Conservation (phyloP, 1,140 invertebrate species). For the Neoseiulus cucumeris region DNA sequence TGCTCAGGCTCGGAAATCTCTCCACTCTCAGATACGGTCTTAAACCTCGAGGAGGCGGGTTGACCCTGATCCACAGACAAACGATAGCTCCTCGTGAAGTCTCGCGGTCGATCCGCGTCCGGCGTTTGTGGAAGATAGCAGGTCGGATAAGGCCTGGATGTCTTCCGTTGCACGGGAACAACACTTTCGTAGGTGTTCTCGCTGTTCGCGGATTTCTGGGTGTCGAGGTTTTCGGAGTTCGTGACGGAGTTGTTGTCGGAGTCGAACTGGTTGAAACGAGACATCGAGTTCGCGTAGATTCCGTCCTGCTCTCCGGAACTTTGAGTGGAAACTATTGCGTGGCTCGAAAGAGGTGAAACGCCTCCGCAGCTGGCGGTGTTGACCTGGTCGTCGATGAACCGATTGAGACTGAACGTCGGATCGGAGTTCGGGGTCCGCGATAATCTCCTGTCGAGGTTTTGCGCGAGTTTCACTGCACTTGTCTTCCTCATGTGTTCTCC, state of each 20-base stretch:
- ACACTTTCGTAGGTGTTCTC: conserved; percentile 6
- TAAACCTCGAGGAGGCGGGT: neutral
- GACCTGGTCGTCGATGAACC: conserved; percentile 1
- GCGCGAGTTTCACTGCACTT: neutral
- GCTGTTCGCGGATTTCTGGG: neutral
- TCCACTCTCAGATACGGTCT: neutral
- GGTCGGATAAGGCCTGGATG: neutral
- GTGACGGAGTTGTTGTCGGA: conserved; percentile 4
- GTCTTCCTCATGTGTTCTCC: neutral
- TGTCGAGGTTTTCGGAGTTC: conserved; percentile 3
- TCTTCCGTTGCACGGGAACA: neutral
- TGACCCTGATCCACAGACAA: neutral
- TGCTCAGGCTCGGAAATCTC: neutral
- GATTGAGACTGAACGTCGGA: neutral
- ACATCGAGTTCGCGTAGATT: neutral
- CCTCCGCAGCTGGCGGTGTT: neutral
- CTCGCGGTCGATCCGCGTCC: neutral
- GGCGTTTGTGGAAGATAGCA: neutral
- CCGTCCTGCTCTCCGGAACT: neutral
- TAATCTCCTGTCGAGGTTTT: conserved; percentile 6
- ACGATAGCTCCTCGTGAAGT: neutral
- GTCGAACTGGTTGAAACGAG: conserved; percentile 2
- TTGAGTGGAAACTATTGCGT: neutral
- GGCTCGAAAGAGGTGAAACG: neutral
- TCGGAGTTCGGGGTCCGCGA: neutral